Base-by-base conservation (phyloP, 2,797 vertebrate genomes). In the Diglossa cyanea region DNA sequence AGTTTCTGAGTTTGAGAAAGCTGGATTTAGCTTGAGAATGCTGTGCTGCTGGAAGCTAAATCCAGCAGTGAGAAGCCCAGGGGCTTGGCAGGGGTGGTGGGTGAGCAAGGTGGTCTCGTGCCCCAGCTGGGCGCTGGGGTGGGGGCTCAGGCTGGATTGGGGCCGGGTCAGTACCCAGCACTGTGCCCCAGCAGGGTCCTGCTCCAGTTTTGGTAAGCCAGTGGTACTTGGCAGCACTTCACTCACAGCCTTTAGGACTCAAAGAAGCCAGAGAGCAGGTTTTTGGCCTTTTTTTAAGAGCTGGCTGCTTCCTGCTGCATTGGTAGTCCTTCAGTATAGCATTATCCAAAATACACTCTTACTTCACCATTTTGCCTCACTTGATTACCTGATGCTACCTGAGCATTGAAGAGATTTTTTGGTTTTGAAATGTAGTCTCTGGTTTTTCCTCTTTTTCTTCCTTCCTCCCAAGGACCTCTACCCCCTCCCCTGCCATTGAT, bases 61-160 rank as follows among this genome's bases (percentile, higher is more conserved):
- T 65, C 31, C 35, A 45, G 37, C 40, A 50, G 24, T 23, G 78
- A 62, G 71, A 42, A 11, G 35, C 26, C 17, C 0, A 0, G 17
- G 26, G 9, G 9, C 20, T 68, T 25, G 5, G 8, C 1, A 0
- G 10, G 19, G 25, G 6, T 48, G 15, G 5, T 45, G 37, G 45
- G 1, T 1, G 30, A 11, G 70, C 6, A 1, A n/a, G 50, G 16
- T 7, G 12, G 18, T 57, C 44, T 62, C 20, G 12, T 53, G 13
- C 19, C 50, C 50, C 33, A 44, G 57, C 44, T 1, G 13, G 65
- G 21, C 0, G 0, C 2, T 25, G 63, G 54, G 13, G 1, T 63
- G 45, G 44, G 54, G 48, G 35, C 1, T 0, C 3, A 3, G 48
- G 44, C n/a, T 75, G 72, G 16, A 14, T 23, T 0, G 0, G 78